phyloP scores from a whole-genome alignment of 2,888 invertebrate species.

The Epirrhoe alternata region DNA sequence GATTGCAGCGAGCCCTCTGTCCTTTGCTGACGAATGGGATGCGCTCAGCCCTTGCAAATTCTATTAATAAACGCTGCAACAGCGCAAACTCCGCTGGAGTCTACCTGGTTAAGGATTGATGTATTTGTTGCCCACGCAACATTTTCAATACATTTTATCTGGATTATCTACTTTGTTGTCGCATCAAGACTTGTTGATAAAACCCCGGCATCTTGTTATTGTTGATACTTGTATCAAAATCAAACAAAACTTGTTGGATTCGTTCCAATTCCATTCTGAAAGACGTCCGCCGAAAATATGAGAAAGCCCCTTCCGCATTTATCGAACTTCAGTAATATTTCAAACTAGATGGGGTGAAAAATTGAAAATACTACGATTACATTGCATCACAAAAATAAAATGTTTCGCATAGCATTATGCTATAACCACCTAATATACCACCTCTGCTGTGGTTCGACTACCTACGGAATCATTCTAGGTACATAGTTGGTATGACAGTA shows the following conservation, averaged over 20 bases:
- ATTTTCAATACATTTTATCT: background rate
- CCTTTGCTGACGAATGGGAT: constrained; percentile 34
- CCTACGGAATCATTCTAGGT: no score
- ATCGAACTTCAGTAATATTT: background rate
- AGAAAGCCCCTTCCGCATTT: background rate
- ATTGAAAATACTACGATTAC: no score
- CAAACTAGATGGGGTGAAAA: no score
- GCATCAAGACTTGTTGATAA: constrained; percentile 22
- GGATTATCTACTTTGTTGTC: constrained; percentile 9
- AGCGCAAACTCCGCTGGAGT: constrained; percentile 29
- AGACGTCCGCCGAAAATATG: background rate
- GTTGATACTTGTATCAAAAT: constrained; percentile 10
- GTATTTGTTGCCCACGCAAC: constrained; percentile 5
- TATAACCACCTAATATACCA: no score
- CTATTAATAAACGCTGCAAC: constrained; percentile 26
- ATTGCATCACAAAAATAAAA: no score
- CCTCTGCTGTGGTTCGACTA: no score
- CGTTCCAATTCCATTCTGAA: constrained; percentile 6
- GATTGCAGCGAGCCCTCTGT: constrained; percentile 49
- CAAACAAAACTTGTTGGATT: constrained; percentile 17
- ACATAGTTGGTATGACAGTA: no score
- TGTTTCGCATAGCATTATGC: no score
- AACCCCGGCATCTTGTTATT: constrained; percentile 11
- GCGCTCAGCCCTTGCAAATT: constrained; percentile 36
- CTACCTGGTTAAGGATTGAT: background rate